Percentiles rank a stretch among this genome's conserved stretches.
phyloP scores from a whole-genome alignment of 2,797 vertebrate species.

The Lacerta viridis region DNA sequence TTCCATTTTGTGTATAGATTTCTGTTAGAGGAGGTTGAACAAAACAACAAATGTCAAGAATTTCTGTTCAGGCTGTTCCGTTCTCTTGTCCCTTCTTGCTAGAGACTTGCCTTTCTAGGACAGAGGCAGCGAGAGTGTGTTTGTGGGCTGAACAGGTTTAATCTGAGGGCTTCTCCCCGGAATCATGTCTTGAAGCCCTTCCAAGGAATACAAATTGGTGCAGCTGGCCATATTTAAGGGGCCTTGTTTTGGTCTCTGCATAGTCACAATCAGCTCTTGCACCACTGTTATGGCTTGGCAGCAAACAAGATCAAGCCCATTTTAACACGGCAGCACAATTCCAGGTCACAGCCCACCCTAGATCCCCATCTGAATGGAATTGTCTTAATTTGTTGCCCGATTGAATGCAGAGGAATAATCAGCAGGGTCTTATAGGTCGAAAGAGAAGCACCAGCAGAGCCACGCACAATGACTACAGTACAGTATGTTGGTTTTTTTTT shows the following conservation, averaged over 20 bases:
- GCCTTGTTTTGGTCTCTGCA: background rate
- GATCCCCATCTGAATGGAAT: background rate
- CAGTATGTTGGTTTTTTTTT: background rate
- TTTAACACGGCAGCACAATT: background rate
- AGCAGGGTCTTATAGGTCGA: too few species aligned
- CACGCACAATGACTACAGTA: background rate
- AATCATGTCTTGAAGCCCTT: background rate
- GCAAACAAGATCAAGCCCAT: background rate
- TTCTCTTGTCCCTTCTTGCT: background rate
- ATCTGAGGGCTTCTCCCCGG: background rate
- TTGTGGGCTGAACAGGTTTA: background rate
- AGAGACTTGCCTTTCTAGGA: background rate
- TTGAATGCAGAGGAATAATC: background rate
- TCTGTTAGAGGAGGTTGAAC: background rate
- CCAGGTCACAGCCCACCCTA: background rate
- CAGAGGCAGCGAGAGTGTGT: background rate
- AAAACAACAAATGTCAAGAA: too few species aligned
- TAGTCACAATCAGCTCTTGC: background rate
- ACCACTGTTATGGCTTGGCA: background rate
- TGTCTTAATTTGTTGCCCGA: background rate
- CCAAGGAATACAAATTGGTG: background rate
- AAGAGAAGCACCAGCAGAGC: background rate
- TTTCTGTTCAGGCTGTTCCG: background rate
- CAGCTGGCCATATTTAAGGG: background rate
- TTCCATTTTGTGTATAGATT: background rate